Evolutionary conservation across 2,113 vertebrate genomes (phyloP).

Genomic region (Mustelus asterias): DNA sequence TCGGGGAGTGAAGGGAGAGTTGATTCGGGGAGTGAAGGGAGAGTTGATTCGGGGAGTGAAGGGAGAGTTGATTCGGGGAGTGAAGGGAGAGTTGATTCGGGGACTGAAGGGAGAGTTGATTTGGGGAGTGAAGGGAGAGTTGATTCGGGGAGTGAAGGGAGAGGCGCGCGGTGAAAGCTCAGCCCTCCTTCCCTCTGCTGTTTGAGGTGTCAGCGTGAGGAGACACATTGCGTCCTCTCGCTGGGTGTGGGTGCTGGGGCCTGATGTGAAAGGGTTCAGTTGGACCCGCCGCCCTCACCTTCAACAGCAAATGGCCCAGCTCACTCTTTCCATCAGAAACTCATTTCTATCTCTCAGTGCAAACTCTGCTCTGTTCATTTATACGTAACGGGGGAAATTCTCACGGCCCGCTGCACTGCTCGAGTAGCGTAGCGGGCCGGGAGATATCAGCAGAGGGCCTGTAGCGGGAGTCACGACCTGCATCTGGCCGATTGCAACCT

Average conservation of each 20-base stretch:
- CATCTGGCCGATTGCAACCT: no score
- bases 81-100: no score
- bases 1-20: neutral
- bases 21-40: neutral
- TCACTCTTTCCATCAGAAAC: neutral
- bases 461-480: no score
- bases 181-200: neutral
- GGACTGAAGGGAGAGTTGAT: neutral
- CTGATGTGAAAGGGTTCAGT: neutral
- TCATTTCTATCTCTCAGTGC: neutral
- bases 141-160: neutral
- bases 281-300: no score
- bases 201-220: neutral
- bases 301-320: no score
- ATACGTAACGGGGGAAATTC: neutral
- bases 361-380: neutral
- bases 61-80: neutral
- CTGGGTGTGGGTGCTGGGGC: neutral
- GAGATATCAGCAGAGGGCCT: no score
- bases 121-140: neutral
- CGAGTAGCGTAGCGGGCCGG: no score
- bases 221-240: no score
- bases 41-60: neutral
- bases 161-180: neutral
- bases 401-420: no score